phyloP scores from a whole-genome alignment of 2,113 vertebrate species.

The Festucalex cinctus region DNA sequence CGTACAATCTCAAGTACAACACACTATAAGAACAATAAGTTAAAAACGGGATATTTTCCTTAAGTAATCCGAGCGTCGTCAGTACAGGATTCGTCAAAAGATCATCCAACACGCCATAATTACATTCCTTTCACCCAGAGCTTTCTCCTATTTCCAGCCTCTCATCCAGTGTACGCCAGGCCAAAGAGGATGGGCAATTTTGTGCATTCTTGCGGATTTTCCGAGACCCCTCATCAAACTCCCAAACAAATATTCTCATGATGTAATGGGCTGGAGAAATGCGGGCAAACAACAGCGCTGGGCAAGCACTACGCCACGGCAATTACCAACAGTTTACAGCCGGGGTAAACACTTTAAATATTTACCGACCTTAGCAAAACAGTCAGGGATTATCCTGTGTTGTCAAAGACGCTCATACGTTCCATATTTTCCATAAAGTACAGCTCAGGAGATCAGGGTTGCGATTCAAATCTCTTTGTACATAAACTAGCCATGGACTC shows the following conservation, averaged over 20 bases:
- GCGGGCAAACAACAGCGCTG: constrained; percentile 37
- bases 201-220: constrained; percentile 64
- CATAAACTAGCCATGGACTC: constrained; percentile 73
- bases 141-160: constrained; percentile 11
- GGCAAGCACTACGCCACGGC: constrained; percentile 29
- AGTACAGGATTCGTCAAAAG: constrained; percentile 38
- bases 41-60: constrained; percentile 48
- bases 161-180: constrained; percentile 30
- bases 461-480: constrained; percentile 74
- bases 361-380: constrained; percentile 62
- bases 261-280: constrained; percentile 51
- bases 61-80: constrained; percentile 39
- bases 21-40: constrained; percentile 1
- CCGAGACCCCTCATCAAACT: constrained; percentile 63
- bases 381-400: constrained; percentile 56
- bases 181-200: constrained; percentile 44
- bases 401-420: constrained; percentile 55
- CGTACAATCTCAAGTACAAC: constrained; percentile 22
- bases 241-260: constrained; percentile 67
- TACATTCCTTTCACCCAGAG: constrained; percentile 57
- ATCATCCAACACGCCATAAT: constrained; percentile 35
- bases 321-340: constrained; percentile 64
- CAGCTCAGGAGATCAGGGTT: constrained; percentile 41
- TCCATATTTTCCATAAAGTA: constrained; percentile 59
- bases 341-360: constrained; percentile 61